Percentiles rank a stretch among this genome's conserved stretches.
Conservation (phyloP, 2,797 vertebrate genomes). For the Lepidocolaptes lacrymiger region DNA sequence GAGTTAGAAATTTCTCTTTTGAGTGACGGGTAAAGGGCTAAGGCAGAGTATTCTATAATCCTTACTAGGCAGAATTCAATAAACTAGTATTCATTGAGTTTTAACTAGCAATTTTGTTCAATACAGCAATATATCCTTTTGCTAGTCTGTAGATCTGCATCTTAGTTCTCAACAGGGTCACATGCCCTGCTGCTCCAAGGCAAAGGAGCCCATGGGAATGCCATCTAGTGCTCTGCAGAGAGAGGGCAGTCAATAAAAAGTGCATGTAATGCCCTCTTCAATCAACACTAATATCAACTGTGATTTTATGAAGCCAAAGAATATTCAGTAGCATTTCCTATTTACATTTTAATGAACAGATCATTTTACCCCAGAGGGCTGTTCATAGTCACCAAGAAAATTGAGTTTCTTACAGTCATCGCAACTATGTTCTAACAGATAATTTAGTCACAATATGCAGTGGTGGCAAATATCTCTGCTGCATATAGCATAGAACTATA, state of each 20-base stretch:
- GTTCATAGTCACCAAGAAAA: not conserved
- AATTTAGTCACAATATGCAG: not conserved
- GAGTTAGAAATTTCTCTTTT: not conserved
- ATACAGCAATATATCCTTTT: not conserved
- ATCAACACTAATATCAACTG: not conserved
- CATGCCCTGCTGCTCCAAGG: fast-evolving
- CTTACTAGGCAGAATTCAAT: not conserved
- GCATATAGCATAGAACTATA: not conserved
- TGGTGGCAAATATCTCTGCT: not conserved
- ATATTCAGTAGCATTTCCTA: not conserved
- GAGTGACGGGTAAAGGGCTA: not conserved
- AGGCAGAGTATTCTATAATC: not conserved
- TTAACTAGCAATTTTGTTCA: not conserved
- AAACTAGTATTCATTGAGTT: not conserved
- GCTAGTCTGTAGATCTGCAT: not conserved
- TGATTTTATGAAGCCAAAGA: not conserved
- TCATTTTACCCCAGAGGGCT: not conserved
- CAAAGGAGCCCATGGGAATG: not conserved
- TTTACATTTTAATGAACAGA: not conserved
- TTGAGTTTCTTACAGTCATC: not conserved
- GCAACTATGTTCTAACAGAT: not conserved
- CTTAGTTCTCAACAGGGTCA: not conserved
- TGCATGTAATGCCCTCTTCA: not conserved
- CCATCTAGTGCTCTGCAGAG: not conserved
- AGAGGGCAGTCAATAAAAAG: not conserved